Evolutionary conservation across 1,140 invertebrate genomes (phyloP), one percentile per base, ranked within the genome.

Genomic region (Dendroctonus ponderosae): DNA sequence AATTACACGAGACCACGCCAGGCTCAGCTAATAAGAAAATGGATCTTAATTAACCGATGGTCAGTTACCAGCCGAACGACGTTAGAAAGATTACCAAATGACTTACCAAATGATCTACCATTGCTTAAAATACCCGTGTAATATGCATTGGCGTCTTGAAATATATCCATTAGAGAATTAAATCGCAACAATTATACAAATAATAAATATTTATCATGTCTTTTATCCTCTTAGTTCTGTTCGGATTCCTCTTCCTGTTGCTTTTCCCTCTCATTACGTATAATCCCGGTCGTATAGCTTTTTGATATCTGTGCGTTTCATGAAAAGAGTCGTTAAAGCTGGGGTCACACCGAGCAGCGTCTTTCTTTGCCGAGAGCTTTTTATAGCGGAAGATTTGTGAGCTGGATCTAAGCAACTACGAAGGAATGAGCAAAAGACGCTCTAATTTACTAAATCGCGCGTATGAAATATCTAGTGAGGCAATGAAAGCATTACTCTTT

Each of bases 361-460:
- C 58, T 50, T 60, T 60, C 58, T 60, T 59, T 60, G 26, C 58
- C 58, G 44, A 60, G 50, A 52, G 50, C 6, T 52, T 52, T 52
- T 52, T 52, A 52, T 52, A 52, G 50, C 50, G n/a, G n/a, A 52
- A 52, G 50, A 52, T 52, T 52, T 52, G 50, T 52, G 50, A 26
- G 26, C 26, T 42, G 54, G 40, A 57, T 57, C 11, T 40, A 57
- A 41, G 40, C 54, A 41, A 57, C 57, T 54, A 51, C 46, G 39
- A 42, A 50, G 42, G 48, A 63, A 49, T 49, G 57, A 68, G 66
- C 50, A 63, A 63, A 54, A 53, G 44, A 42, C 49, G 43, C 12
- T 63, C 56, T 71, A 71, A 71, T 73, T 73, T 73, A 71, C 62
- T 73, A 71, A 73, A 73, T 71, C 72, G 70, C 63, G 66, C 70